Conservation (phyloP, 37 sponge, comb jelly and placozoan genomes). For the Aphrocallistes beatrix region DNA sequence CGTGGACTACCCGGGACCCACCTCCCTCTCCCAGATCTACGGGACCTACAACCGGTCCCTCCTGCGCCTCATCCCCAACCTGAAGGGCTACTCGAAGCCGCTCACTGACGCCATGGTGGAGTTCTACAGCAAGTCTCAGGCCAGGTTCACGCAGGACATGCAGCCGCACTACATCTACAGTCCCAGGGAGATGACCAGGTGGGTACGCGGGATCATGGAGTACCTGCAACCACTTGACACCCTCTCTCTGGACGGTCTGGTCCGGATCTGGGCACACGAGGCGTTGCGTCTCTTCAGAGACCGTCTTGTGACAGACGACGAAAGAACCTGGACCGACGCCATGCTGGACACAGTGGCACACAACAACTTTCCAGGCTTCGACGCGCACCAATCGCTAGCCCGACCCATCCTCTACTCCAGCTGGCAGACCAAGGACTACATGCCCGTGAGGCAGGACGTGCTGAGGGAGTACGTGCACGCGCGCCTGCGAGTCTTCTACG, state of each 20-base stretch:
- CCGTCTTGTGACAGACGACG: slow-evolving; percentile 75
- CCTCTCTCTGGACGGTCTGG: slow-evolving; percentile 80
- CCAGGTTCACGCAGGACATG: slow-evolving; percentile 93
- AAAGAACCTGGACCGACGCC: slow-evolving; percentile 88
- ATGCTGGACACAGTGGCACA: slow-evolving; percentile 66
- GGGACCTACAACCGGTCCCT: slow-evolving; percentile 97
- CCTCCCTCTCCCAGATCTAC: slow-evolving; percentile 89
- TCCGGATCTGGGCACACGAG: slow-evolving; percentile 94
- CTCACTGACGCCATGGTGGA: slow-evolving; percentile 98
- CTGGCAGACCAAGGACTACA: slow-evolving; percentile 90
- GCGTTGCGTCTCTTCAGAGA: slow-evolving; percentile 91
- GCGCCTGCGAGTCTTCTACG: slow-evolving; percentile 89
- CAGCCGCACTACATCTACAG: slow-evolving; percentile 99
- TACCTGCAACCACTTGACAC: slow-evolving; percentile 76
- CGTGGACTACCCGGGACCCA: slow-evolving; percentile 89
- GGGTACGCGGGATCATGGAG: slow-evolving; percentile 93
- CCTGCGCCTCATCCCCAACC: slow-evolving; percentile 76
- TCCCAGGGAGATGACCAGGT: slow-evolving; percentile 95
- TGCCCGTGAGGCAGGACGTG: slow-evolving; percentile 78
- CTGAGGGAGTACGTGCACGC: slow-evolving; percentile 91
- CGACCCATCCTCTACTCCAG: slow-evolving; percentile 91
- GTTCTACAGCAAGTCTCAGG: slow-evolving; percentile 85
- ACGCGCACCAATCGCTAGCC: slow-evolving; percentile 52
- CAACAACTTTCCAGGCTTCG: slow-evolving; percentile 83
- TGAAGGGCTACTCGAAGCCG: slow-evolving; percentile 73